Evolutionary conservation across 2,888 invertebrate species (phyloP).

Genomic region (Dascillus cervinus): DNA sequence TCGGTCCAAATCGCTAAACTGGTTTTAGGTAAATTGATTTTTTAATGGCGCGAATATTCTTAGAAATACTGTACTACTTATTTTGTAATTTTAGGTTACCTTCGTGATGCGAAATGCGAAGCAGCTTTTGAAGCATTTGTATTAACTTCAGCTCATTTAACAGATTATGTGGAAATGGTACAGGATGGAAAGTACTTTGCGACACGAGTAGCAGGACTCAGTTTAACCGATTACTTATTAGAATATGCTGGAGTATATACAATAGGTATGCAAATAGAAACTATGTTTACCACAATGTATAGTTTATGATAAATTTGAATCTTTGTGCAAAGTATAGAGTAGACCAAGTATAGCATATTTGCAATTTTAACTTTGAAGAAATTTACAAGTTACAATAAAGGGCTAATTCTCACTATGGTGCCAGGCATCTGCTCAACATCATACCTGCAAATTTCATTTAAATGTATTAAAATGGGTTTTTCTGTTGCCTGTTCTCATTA

Average conservation of each 20-base stretch:
- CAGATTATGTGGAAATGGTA: slow-evolving; percentile 20
- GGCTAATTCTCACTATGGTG: too few species aligned
- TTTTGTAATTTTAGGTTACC: slow-evolving; percentile 38
- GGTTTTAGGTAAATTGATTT: slow-evolving; percentile 25
- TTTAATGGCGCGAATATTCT: too few species aligned
- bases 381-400: too few species aligned
- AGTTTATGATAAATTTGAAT: too few species aligned
- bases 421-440: too few species aligned
- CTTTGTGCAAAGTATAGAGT: too few species aligned
- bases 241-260: slow-evolving; percentile 36
- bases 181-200: slow-evolving; percentile 29
- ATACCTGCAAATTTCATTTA: too few species aligned
- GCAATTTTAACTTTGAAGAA: too few species aligned
- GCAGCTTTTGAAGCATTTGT: slow-evolving; percentile 32
- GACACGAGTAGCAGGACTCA: slow-evolving; percentile 33
- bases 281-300: not conserved
- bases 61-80: too few species aligned
- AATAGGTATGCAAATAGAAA: slow-evolving; percentile 27
- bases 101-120: slow-evolving; percentile 32
- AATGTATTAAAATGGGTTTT: too few species aligned
- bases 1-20: slow-evolving; percentile 28
- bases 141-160: slow-evolving; percentile 27
- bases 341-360: too few species aligned
- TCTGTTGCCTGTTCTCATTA: too few species aligned
- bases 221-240: slow-evolving; percentile 33